phyloP scores from a whole-genome alignment of 2,797 vertebrate species.

The Limnodromus scolopaceus region DNA sequence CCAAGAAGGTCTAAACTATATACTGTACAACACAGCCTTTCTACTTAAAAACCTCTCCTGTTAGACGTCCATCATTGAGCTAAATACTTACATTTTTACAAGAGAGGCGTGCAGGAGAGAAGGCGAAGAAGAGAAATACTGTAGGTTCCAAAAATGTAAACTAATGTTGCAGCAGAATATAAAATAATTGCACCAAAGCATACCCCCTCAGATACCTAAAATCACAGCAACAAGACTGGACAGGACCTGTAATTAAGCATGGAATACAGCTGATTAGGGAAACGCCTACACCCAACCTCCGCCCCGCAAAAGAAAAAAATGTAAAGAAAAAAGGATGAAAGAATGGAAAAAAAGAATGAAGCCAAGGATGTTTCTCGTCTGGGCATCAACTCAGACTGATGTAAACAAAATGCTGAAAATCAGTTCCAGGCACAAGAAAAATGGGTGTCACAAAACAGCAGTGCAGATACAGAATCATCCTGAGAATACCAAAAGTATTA shows the following conservation, averaged over 20 bases:
- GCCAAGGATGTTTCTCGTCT: conserved; percentile 16
- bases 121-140: conserved; percentile 74
- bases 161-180: conserved; percentile 74
- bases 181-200: conserved; percentile 74
- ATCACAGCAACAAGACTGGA: conserved; percentile 75
- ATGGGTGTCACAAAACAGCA: background rate
- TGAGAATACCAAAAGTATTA: conserved; percentile 1
- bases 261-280: conserved; percentile 74
- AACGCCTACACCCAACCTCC: conserved; percentile 65
- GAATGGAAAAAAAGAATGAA: conserved; percentile 23
- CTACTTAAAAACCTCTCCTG: conserved; percentile 69
- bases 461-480: background rate
- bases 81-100: conserved; percentile 77
- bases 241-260: conserved; percentile 75
- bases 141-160: conserved; percentile 75
- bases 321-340: background rate
- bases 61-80: conserved; percentile 56
- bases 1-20: conserved; percentile 3
- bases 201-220: conserved; percentile 75
- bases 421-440: conserved; percentile 1
- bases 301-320: conserved; percentile 34
- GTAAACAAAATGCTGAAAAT: conserved; percentile 21
- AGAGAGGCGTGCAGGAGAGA: conserved; percentile 73
- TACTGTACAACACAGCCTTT: conserved; percentile 52
- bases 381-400: conserved; percentile 8